Evolutionary conservation across 2,888 invertebrate genomes (phyloP), one percentile per base, ranked within the genome.

Genomic region (Caenorhabditis sinica): DNA sequence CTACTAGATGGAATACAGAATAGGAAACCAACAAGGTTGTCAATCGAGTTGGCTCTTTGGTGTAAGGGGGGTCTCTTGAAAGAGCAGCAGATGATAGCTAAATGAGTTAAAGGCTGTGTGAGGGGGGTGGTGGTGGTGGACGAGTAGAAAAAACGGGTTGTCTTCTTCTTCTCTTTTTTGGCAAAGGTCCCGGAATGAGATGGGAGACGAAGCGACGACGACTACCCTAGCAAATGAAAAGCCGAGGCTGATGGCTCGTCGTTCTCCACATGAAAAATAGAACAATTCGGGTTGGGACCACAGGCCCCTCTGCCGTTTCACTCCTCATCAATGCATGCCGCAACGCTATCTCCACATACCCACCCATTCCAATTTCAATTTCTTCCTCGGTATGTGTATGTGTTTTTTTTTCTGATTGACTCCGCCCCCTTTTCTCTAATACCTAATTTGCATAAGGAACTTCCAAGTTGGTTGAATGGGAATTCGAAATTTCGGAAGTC

Each of bases 211-310:
- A 58, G 61, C 56, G 51, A 33, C 69, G 77, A 58, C 60, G 76
- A 60, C 77, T 69, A 71, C 63, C 69, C 77, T 53, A 79, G 71
- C 71, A 79, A 79, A 79, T 79, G 79, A 79, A 79, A 79, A 71
- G 79, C 56, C 79, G 63, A 63, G 63, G 28, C 79, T 79, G 79
- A 79, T 79, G 79, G 79, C 79, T 79, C 77, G 77, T 79, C 79
- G 79, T 80, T 80, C 80, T 80, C 58, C 72, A 72, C 79, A 80
- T 80, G 80, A 80, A 80, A 72, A 80, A 80, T 80, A 80, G 72
- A 80, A 80, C 80, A 80, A 80, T 80, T 80, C 72, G 72, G 73
- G 58, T 45, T 72, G 33, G 79, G 65, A 65, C 63, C 63, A 63
- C 63, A 65, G 69, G 69, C 69, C 68, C 76, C 66, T 20, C 56